Evolutionary conservation across 1,140 invertebrate species (phyloP).

Genomic region (Heliconius congener): DNA sequence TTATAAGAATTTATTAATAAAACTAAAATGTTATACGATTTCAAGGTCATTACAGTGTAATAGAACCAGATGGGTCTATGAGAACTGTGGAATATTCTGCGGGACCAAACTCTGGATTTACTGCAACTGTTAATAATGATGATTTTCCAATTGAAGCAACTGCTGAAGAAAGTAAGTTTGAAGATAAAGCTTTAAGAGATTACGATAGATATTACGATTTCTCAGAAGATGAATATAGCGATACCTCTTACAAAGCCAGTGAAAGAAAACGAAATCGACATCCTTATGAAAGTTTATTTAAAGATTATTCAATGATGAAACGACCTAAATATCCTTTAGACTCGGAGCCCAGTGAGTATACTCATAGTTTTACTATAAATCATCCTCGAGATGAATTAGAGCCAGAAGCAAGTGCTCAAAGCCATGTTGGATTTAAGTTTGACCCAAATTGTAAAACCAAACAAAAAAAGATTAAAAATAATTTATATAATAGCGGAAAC

Average conservation of each 20-base stretch:
- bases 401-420: conserved; percentile 52
- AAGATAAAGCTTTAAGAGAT: conserved; percentile 67
- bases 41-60: conserved; percentile 75
- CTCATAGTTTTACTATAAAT: conserved; percentile 68
- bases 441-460: conserved; percentile 71
- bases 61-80: conserved; percentile 78
- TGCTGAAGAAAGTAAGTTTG: conserved; percentile 45
- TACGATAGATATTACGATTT: conserved; percentile 65
- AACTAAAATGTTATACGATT: not conserved
- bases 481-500: conserved; percentile 55
- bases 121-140: conserved; percentile 63
- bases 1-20: not conserved
- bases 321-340: conserved; percentile 58
- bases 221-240: conserved; percentile 59
- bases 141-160: conserved; percentile 29
- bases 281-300: conserved; percentile 56
- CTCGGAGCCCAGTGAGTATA: conserved; percentile 66
- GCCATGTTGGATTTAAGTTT: conserved; percentile 60
- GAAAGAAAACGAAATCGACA: conserved; percentile 57
- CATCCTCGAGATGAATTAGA: conserved; percentile 61
- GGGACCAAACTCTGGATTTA: conserved; percentile 71
- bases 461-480: conserved; percentile 59
- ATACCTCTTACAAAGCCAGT: conserved; percentile 46
- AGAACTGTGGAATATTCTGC: conserved; percentile 79
- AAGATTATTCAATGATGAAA: conserved; percentile 57